Conservation (phyloP, 2,888 invertebrate species). For the Isoperla grammatica region DNA sequence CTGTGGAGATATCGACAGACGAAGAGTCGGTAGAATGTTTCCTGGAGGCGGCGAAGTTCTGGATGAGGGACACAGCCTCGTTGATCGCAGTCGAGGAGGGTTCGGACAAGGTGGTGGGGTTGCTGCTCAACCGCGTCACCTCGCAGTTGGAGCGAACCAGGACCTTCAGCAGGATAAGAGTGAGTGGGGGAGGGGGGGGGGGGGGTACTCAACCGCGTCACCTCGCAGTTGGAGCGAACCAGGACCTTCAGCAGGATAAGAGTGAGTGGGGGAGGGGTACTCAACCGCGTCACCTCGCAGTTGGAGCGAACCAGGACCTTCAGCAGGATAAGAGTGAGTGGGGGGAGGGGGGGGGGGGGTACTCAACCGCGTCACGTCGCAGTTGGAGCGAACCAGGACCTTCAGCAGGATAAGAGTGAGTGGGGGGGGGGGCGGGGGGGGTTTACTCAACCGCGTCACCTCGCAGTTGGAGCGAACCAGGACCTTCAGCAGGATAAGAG, state of each 20-base stretch:
- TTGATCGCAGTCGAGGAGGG: slow-evolving; percentile 20
- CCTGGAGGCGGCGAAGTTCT: slow-evolving; percentile 13
- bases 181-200: slow-evolving; percentile 4
- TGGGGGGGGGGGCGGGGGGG: slow-evolving; percentile 8
- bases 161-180: slow-evolving; percentile 22
- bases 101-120: slow-evolving; percentile 17
- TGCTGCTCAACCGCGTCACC: slow-evolving; percentile 16
- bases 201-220: slow-evolving; percentile 17
- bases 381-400: slow-evolving; percentile 20
- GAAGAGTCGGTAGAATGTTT: slow-evolving; percentile 13
- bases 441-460: slow-evolving; percentile 15
- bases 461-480: slow-evolving; percentile 19
- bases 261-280: slow-evolving; percentile 1
- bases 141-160: slow-evolving; percentile 19
- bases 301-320: slow-evolving; percentile 21
- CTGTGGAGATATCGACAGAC: slow-evolving; percentile 13
- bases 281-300: slow-evolving; percentile 12
- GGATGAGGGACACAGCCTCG: slow-evolving; percentile 20
- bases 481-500: slow-evolving; percentile 22
- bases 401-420: slow-evolving; percentile 22
- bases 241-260: slow-evolving; percentile 21
- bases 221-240: slow-evolving; percentile 15
- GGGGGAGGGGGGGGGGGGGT: slow-evolving; percentile 15
- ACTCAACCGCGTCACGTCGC: slow-evolving; percentile 11
- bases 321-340: slow-evolving; percentile 18